Evolutionary conservation across 2,888 invertebrate species (phyloP).

Genomic region (Noctua fimbriata): DNA sequence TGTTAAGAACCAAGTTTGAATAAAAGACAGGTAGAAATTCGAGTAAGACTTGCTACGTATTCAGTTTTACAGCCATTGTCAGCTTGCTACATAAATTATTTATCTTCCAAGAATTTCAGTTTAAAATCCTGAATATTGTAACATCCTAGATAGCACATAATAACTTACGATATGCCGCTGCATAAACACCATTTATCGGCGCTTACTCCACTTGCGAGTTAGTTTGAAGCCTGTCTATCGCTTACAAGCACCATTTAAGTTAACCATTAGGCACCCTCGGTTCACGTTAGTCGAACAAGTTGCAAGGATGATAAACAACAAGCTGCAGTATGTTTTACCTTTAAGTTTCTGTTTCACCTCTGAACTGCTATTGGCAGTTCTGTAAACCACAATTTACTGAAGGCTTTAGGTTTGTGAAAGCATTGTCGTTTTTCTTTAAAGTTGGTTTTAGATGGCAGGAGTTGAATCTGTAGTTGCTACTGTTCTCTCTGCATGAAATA

Average conservation of each 20-base stretch:
- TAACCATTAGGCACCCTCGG: conserved; percentile 47
- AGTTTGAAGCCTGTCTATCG: conserved; percentile 57
- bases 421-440: not conserved
- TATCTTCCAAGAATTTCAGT: not conserved
- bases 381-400: conserved; percentile 23
- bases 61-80: not conserved
- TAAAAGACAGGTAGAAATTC: conserved; percentile 25
- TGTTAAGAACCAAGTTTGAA: conserved; percentile 32
- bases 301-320: conserved; percentile 50
- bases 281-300: conserved; percentile 42
- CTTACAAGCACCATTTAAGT: conserved; percentile 55
- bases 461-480: not conserved
- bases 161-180: conserved; percentile 1
- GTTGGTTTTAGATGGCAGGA: not conserved
- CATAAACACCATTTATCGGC: conserved; percentile 26
- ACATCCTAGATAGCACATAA: not conserved
- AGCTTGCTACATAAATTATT: not conserved
- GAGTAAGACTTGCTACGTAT: not conserved
- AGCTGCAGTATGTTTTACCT: conserved; percentile 30
- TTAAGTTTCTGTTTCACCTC: conserved; percentile 33
- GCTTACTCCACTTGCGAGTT: conserved; percentile 41
- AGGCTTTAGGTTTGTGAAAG: conserved; percentile 11
- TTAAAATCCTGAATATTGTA: not conserved
- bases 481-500: not conserved
- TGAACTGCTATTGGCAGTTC: conserved; percentile 27